Conservation (phyloP, 2,797 vertebrate species). For the Arctocebus calabarensis region DNA sequence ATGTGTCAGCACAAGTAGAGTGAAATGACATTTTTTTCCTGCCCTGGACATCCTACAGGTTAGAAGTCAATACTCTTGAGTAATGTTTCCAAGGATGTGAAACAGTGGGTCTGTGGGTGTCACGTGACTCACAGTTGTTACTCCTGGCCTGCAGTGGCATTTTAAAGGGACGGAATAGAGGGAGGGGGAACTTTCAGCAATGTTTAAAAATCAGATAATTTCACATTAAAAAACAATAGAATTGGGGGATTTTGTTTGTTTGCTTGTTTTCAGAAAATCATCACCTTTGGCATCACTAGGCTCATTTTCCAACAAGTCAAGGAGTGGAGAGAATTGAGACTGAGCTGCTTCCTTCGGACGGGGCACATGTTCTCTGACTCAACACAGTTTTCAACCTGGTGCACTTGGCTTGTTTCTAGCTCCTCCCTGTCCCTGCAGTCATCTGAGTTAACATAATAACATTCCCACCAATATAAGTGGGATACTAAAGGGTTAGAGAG, state of each 20-base stretch:
- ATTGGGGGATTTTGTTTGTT: neutral
- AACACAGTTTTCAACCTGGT: neutral
- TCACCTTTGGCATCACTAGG: neutral
- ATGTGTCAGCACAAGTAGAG: neutral
- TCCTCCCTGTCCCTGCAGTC: neutral
- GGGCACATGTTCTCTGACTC: neutral
- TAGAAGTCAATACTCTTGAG: neutral
- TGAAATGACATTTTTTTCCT: neutral
- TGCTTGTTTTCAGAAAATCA: slow-evolving; percentile 9
- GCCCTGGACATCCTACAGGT: neutral
- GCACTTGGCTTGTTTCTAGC: neutral
- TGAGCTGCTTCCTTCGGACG: neutral
- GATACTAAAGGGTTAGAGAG: no score
- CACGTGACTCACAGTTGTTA: neutral
- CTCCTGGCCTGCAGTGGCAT: neutral
- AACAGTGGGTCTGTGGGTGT: neutral
- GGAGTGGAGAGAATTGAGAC: neutral
- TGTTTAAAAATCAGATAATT: neutral
- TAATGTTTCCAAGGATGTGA: neutral
- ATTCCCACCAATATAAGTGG: neutral
- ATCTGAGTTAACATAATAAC: neutral
- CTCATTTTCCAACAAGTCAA: neutral
- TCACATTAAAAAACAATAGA: neutral
- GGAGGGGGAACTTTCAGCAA: neutral
- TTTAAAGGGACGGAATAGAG: slow-evolving; percentile 28